Evolutionary conservation across 1,140 invertebrate species (phyloP).

Genomic region (Elysia chlorotica): DNA sequence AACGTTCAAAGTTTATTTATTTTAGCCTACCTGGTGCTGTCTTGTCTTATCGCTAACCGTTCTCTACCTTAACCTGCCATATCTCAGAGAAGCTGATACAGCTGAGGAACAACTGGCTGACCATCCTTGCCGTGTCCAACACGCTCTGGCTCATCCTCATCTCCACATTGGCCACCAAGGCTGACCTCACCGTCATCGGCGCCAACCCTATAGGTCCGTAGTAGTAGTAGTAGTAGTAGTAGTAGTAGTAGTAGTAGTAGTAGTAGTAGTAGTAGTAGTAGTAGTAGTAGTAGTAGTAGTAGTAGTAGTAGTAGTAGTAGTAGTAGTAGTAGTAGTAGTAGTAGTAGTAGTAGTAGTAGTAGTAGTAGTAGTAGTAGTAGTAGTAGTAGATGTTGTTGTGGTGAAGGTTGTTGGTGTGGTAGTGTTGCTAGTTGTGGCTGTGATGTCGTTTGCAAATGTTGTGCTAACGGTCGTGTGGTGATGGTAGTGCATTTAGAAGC

Average conservation of each 20-base stretch:
- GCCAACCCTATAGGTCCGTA: slow-evolving; percentile 46
- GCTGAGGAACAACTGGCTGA: slow-evolving; percentile 39
- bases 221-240: not conserved
- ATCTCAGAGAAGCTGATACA: slow-evolving; percentile 36
- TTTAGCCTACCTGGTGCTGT: too few species aligned
- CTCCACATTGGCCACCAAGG: slow-evolving; percentile 35
- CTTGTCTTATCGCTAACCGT: too few species aligned
- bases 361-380: too few species aligned
- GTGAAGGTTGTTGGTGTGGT: too few species aligned
- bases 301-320: not conserved
- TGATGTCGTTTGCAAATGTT: too few species aligned
- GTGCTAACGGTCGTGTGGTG: too few species aligned
- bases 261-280: not conserved
- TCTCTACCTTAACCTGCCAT: too few species aligned
- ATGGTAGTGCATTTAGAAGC: too few species aligned
- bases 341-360: not conserved
- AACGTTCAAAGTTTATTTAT: too few species aligned
- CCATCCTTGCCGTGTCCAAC: slow-evolving; percentile 43
- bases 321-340: not conserved
- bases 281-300: not conserved
- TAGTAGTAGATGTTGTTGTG: too few species aligned
- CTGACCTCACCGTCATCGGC: slow-evolving; percentile 36
- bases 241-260: not conserved
- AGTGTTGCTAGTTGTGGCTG: too few species aligned
- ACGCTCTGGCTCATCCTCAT: slow-evolving; percentile 47